phyloP scores from a whole-genome alignment of 2,888 invertebrate genomes.

The Eueremaeus valkanovi region DNA sequence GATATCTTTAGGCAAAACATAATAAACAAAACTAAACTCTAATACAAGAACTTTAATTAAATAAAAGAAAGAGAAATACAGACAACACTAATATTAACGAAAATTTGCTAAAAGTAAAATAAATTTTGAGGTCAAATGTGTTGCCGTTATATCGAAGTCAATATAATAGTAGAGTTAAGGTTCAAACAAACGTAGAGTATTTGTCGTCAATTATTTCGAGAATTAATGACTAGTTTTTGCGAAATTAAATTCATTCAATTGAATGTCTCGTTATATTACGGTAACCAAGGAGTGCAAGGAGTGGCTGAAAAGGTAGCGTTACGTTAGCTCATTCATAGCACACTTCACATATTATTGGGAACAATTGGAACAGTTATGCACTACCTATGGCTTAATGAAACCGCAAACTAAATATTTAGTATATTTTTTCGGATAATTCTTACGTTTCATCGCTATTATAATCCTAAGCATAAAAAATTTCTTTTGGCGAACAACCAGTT shows the following conservation, averaged over 20 bases:
- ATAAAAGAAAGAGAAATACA: neutral
- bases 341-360: constrained; percentile 13
- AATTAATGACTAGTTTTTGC: neutral
- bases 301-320: no score
- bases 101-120: neutral
- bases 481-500: neutral
- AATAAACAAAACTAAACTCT: neutral
- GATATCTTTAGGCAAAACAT: neutral
- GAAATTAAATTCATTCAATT: no score
- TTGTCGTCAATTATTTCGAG: neutral
- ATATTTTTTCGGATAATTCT: neutral
- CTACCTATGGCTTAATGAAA: neutral
- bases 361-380: constrained; percentile 1
- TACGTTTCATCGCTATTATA: neutral
- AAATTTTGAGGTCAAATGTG: neutral
- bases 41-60: neutral
- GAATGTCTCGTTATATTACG: neutral
- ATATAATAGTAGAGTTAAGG: neutral
- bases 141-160: neutral
- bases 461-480: no score
- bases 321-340: neutral
- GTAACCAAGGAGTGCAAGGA: constrained; percentile 27
- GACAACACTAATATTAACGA: neutral
- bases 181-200: neutral
- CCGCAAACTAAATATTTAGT: neutral